Base-by-base conservation (phyloP, 2,113 vertebrate species). In the Pardalotus punctatus region DNA sequence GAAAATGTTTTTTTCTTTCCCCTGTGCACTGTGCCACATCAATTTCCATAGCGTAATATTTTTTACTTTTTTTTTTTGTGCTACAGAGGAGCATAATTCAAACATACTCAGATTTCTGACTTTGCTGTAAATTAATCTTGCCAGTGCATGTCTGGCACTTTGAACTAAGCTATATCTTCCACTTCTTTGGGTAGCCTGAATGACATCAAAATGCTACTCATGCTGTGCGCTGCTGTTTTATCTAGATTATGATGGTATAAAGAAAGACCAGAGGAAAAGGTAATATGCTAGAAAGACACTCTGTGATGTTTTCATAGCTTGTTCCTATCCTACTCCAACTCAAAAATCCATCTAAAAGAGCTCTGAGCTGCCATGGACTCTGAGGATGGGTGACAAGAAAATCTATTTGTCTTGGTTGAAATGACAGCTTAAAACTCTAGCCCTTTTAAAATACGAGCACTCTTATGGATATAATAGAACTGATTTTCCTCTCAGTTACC, bases 81-180 rank as follows among this genome's bases (percentile, higher is more conserved):
- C 60, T 91, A 13, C 31, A 19, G 67, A 88, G 48, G 10, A 90
- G 14, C 14, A 20, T 91, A 96, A 90, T 88, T 94, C 71, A 97
- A 88, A 88, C 28, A n/a, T 69, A 86, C 71, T 88, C 90, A 91
- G 65, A 92, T 87, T 94, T 90, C 89, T 91, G 89, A 84, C 89
- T 96, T 94, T 9, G 15, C 65, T 94, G 93, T 90, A 93, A 95
- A 94, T 95, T 94, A 92, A 94, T 93, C 79, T 94, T 88, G 47
- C 79, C 2, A 5, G 71, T 83, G 82, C 57, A 87, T 51, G 57
- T 84, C 88, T 96, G 66, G 70, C 84, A 90, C 94, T 96, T 94
- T 88, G 86, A 96, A 91, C 86, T 92, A 67, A 77, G 56, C 84
- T 81, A 29, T 81, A 94, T 88, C 91, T 96, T 90, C 74, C 56